phyloP scores from a whole-genome alignment of 1,140 invertebrate species.

The Neocloeon triangulifer region DNA sequence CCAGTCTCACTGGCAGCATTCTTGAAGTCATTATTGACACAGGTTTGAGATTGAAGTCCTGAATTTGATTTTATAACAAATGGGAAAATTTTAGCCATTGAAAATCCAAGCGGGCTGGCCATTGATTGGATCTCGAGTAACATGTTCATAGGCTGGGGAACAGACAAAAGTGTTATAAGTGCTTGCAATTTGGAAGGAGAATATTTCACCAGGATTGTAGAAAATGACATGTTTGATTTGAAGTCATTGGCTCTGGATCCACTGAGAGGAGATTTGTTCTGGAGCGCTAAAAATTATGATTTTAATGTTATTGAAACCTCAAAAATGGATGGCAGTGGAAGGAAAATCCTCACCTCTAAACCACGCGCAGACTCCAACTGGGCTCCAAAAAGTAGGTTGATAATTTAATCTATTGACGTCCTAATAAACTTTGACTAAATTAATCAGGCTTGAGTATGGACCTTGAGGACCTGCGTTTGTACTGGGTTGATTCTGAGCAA shows the following conservation, averaged over 20 bases:
- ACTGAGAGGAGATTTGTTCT: conserved; percentile 34
- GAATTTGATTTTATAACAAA: conserved; percentile 5
- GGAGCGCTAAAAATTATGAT: conserved; percentile 22
- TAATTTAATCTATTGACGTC: no score
- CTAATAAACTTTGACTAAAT: no score
- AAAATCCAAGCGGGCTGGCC: conserved; percentile 32
- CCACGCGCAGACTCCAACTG: conserved; percentile 9
- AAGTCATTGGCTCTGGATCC: conserved; percentile 42
- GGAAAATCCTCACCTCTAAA: conserved; percentile 18
- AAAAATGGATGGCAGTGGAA: conserved; percentile 37
- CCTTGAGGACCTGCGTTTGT: conserved; percentile 30
- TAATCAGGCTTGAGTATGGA: conserved; percentile 23
- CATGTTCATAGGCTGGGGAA: conserved; percentile 35
- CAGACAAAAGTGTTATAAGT: conserved; percentile 27
- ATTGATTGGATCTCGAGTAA: conserved; percentile 56
- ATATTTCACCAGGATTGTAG: conserved; percentile 27
- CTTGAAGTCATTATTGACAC: conserved; percentile 51
- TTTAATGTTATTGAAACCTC: conserved; percentile 30
- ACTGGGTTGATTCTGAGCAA: conserved; percentile 38
- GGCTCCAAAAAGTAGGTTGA: conserved; percentile 9
- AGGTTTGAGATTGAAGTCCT: conserved; percentile 20
- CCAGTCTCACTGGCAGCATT: conserved; percentile 36
- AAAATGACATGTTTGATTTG: conserved; percentile 14
- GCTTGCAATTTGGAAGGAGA: conserved; percentile 50
- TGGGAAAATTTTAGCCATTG: conserved; percentile 19